A percentile compares a stretch with the other conserved stretches of the same genome.
phyloP scores from a whole-genome alignment of 2,888 invertebrate genomes.

The Argyresthia goedartella region DNA sequence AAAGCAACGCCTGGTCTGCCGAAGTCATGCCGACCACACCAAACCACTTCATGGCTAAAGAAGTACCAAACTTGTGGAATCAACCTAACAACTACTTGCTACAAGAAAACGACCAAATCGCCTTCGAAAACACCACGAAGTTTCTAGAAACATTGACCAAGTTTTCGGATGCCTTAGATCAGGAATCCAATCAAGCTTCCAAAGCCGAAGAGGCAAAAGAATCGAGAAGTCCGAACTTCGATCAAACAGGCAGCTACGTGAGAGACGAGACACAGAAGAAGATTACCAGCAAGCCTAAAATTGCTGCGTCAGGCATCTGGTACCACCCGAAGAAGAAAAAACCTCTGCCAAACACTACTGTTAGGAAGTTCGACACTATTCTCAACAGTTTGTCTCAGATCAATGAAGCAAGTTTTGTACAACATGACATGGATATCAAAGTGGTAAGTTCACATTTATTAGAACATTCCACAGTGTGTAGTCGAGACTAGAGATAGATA shows the following conservation, averaged over 20 bases:
- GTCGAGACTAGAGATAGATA: too few relatives aligned
- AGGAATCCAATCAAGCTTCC: constrained; percentile 14
- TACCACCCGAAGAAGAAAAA: constrained; percentile 63
- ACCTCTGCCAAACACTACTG: constrained; percentile 34
- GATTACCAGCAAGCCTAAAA: constrained; percentile 37
- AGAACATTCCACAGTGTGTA: neutral
- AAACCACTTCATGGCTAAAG: constrained; percentile 37
- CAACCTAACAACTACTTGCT: constrained; percentile 27
- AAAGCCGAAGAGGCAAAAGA: constrained; percentile 41
- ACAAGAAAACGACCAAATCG: constrained; percentile 17
- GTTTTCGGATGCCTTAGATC: constrained; percentile 29
- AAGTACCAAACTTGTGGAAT: constrained; percentile 37
- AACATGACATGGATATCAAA: constrained; percentile 65
- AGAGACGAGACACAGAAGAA: constrained; percentile 51
- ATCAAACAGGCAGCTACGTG: constrained; percentile 51
- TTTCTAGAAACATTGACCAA: constrained; percentile 28
- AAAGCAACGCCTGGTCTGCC: constrained; percentile 32
- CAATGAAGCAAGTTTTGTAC: constrained; percentile 51
- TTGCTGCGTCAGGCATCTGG: constrained; percentile 53
- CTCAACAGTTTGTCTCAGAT: constrained; percentile 42
- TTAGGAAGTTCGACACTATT: constrained; percentile 55
- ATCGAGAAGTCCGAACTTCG: constrained; percentile 43
- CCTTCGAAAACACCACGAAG: constrained; percentile 27
- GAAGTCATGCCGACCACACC: constrained; percentile 18
- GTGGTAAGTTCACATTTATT: constrained; percentile 29